Percentiles rank a stretch among this genome's conserved stretches.
Evolutionary conservation across 2,797 vertebrate genomes (phyloP).

Genomic region (Ctenosaura bakeri): DNA sequence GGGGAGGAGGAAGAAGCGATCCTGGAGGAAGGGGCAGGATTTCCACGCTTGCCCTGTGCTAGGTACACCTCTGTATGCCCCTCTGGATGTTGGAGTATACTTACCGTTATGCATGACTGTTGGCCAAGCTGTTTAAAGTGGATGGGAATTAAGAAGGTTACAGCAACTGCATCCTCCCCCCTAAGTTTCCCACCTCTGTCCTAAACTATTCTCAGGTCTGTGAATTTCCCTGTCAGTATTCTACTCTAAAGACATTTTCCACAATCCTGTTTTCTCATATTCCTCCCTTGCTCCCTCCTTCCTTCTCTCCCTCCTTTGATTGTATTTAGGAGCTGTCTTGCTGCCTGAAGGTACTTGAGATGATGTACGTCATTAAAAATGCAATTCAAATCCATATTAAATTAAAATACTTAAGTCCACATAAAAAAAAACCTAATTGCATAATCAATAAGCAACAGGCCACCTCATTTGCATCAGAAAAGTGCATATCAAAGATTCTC

Average conservation of each 20-base stretch:
- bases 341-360: conserved; percentile 6
- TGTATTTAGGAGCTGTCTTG: background rate
- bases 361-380: conserved; percentile 34
- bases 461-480: background rate
- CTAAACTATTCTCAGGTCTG: background rate
- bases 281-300: background rate
- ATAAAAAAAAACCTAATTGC: conserved; percentile 27
- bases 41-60: too few species aligned
- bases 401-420: conserved; percentile 26
- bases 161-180: background rate
- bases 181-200: background rate
- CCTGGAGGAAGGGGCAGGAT: too few species aligned
- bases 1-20: too few species aligned
- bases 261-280: background rate
- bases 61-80: too few species aligned
- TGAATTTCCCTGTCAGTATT: background rate
- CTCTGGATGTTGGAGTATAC: background rate
- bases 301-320: background rate
- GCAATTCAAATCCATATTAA: conserved; percentile 32
- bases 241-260: background rate
- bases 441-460: conserved; percentile 28
- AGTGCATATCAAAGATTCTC: background rate
- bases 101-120: background rate
- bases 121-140: background rate
- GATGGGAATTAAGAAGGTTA: background rate